These are phyloP conservation scores for Neolamprologus fasciatus DNA, from an alignment of 2,113 vertebrate genomes.

Conservation along the genomic window DNA sequence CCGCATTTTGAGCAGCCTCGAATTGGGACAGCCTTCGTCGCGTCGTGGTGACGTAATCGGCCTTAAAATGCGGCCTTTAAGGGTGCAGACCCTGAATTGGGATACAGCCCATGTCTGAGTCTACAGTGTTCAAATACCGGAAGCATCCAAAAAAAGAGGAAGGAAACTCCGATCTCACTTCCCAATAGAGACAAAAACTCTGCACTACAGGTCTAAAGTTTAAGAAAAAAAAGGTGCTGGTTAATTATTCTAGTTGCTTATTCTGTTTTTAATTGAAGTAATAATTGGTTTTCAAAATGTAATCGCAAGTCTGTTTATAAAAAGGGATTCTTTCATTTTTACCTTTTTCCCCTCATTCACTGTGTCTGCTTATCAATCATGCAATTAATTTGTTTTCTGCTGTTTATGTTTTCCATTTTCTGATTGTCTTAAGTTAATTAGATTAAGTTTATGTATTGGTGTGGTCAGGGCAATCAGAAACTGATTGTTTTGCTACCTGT, in stretches of 20 bases:
- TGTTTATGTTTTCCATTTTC: not conserved
- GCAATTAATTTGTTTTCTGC: not conserved
- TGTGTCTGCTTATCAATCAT: not conserved
- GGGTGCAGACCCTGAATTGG: too few relatives aligned
- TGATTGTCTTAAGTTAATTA: not conserved
- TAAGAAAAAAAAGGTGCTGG: not conserved
- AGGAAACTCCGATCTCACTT: not conserved
- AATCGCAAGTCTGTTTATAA: not conserved
- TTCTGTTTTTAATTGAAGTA: not conserved
- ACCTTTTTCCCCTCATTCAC: not conserved
- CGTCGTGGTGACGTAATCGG: accelerated
- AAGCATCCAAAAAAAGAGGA: not conserved
- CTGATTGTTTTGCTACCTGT: not conserved
- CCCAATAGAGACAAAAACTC: not conserved
- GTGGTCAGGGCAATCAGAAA: not conserved
- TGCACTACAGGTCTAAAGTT: not conserved
- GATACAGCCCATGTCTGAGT: not conserved
- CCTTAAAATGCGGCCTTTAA: too few relatives aligned
- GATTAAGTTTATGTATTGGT: not conserved
- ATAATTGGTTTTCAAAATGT: not conserved
- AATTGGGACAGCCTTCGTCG: too few relatives aligned
- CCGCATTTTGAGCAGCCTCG: too few relatives aligned
- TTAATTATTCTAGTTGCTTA: not conserved
- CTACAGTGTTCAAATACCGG: not conserved
- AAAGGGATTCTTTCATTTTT: not conserved